These are phyloP conservation scores for Meloidogyne floridensis DNA, from an alignment of 1,140 invertebrate species.

Conservation along the genomic window DNA sequence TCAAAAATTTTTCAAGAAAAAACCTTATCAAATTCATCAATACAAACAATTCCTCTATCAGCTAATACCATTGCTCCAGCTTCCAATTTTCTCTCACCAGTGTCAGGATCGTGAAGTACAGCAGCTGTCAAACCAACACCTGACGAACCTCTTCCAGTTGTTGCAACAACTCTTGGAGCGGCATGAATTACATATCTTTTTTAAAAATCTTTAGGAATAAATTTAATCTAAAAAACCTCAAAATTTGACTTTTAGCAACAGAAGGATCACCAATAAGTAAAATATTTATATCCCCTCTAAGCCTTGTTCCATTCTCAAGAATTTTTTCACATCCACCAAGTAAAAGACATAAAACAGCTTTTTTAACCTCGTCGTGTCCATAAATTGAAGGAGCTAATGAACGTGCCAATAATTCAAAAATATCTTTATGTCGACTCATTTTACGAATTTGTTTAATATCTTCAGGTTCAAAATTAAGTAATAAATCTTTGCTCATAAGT, in stretches of 20 bases:
- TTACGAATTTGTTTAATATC: conserved; percentile 85
- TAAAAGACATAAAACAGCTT: conserved; percentile 89
- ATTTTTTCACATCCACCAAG: conserved; percentile 94
- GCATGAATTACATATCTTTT: conserved; percentile 83
- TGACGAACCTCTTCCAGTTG: conserved; percentile 90
- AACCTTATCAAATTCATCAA: conserved; percentile 97
- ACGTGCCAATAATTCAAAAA: conserved; percentile 83
- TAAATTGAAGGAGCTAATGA: conserved; percentile 97
- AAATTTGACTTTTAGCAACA: conserved; percentile 94
- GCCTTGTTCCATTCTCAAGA: conserved; percentile 88
- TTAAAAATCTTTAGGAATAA: conserved; percentile 67
- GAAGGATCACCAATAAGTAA: conserved; percentile 97
- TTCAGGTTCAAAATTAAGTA: conserved; percentile 77
- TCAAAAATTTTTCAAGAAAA: not conserved
- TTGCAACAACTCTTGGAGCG: conserved; percentile 90
- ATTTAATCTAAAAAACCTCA: conserved; percentile 67
- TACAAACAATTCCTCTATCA: conserved; percentile 95
- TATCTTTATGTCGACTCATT: conserved; percentile 71
- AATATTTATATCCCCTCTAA: conserved; percentile 96
- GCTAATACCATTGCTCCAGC: conserved; percentile 99
- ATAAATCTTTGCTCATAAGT: conserved; percentile 84
- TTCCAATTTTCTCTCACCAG: conserved; percentile 81
- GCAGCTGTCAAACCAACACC: conserved; percentile 98
- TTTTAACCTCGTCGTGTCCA: conserved; percentile 94
- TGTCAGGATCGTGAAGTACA: conserved; percentile 91